Evolutionary conservation across 2,888 invertebrate genomes (phyloP).

Genomic region (Pseudoips prasinana): DNA sequence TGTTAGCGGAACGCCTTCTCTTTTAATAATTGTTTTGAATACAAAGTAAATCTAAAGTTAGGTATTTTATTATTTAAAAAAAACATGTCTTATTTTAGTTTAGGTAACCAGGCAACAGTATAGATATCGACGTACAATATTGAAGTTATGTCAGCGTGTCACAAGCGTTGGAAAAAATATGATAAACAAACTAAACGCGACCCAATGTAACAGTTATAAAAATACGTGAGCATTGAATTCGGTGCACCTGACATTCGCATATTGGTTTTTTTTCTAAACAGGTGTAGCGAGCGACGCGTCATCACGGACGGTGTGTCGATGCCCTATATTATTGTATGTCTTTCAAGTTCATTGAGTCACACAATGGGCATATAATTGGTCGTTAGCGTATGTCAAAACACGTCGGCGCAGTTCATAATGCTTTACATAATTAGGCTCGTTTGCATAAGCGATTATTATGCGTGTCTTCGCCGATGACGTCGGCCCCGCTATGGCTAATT

Average conservation of each 20-base stretch:
- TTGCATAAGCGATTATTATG: conserved; percentile 79
- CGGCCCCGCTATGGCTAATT: conserved; percentile 65
- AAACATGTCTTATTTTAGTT: no score
- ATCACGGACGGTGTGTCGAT: conserved; percentile 65
- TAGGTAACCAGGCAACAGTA: no score
- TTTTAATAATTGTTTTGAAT: no score
- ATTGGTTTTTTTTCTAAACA: conserved; percentile 61
- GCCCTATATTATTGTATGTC: conserved; percentile 75
- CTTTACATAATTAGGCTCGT: conserved; percentile 78
- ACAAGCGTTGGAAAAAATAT: conserved; percentile 30
- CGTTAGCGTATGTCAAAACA: conserved; percentile 77
- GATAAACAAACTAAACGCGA: conserved; percentile 35
- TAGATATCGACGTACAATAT: no score
- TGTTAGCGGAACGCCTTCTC: no score
- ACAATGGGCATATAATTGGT: conserved; percentile 76
- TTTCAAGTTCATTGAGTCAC: conserved; percentile 76
- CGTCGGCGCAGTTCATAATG: conserved; percentile 61
- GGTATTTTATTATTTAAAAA: no score
- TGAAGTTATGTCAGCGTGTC: no score
- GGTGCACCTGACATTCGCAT: conserved; percentile 66
- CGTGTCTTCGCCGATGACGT: conserved; percentile 73
- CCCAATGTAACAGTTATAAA: conserved; percentile 45
- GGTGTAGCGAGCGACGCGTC: conserved; percentile 51
- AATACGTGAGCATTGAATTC: conserved; percentile 54
- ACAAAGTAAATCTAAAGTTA: no score